Base-by-base conservation (phyloP, 1,140 invertebrate genomes). In the Eumeta japonica region DNA sequence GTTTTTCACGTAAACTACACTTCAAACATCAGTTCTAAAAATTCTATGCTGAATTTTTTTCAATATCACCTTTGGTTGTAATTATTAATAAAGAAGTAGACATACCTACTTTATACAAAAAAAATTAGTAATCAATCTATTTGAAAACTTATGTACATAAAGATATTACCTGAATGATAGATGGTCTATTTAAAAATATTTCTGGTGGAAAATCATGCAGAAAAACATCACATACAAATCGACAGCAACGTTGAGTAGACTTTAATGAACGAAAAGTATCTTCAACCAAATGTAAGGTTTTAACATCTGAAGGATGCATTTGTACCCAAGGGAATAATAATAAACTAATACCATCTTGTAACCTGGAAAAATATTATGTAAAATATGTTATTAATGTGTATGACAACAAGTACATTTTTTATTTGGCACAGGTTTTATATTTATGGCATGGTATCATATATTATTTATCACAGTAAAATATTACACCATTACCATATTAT, bases 151-250 rank as follows among this genome's bases (percentile, higher is more conserved):
- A n/a, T n/a, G n/a, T n/a, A n/a, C n/a, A n/a, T n/a, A 28, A 18
- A 35, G 39, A 37, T 53, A 35, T 57, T 76, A 84, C 82, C 55
- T 71, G 65, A 17, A 85, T 48, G 40, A 84, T 83, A 29, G 66
- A 48, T 14, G 83, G 82, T 48, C 82, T 75, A 46, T 85, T 84
- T 15, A 86, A 65, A 62, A 86, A 86, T 49, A 86, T 79, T 65
- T 86, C 83, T 11, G 81, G 76, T 28, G 83, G 82, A 65, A 86
- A 86, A 58, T 86, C 84, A 52, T 80, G 74, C 19, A 86, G 55
- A 52, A 86, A 78, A 9, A 86, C 81, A 62, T 85, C 79, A 17
- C 62, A 63, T 37, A 86, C 82, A 52, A 85, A 86, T 37, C 83
- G 76, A 56, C 80, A 83, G 51, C 79, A 53, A 60, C 75, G 48